phyloP scores from a whole-genome alignment of 2,888 invertebrate species.

The Drosophila austrosaltans region DNA sequence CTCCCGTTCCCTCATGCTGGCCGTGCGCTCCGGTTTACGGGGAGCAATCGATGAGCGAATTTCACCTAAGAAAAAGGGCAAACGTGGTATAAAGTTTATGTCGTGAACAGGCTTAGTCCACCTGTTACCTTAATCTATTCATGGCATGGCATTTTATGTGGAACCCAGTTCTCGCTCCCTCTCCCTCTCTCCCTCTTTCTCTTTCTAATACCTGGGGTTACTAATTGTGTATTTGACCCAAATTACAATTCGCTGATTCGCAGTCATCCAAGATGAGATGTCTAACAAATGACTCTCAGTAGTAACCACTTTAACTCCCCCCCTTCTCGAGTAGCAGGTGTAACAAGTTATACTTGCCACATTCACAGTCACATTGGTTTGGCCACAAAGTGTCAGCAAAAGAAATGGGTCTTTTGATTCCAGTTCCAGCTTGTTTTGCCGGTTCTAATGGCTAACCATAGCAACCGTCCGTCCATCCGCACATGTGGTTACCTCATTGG shows the following conservation, averaged over 20 bases:
- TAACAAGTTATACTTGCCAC: conserved; percentile 71
- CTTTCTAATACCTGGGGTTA: conserved; percentile 37
- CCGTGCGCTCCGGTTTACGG: conserved; percentile 92
- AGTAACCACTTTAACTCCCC: conserved; percentile 9
- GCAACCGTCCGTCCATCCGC: conserved; percentile 20
- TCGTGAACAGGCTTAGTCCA: neutral
- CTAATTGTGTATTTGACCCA: conserved; percentile 79
- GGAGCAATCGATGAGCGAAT: conserved; percentile 92
- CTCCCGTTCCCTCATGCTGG: conserved; percentile 92
- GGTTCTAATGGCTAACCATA: conserved; percentile 43
- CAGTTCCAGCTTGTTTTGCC: conserved; percentile 53
- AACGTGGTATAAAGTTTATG: neutral
- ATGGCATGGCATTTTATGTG: conserved; percentile 4
- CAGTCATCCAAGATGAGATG: conserved; percentile 31
- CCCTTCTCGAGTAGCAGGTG: conserved; percentile 61
- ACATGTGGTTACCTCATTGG: conserved; percentile 76
- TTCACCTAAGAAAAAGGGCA: conserved; percentile 86
- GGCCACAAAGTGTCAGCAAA: conserved; percentile 69
- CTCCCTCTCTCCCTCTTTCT: conserved; percentile 20
- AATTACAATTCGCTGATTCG: conserved; percentile 58
- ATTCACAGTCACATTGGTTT: conserved; percentile 54
- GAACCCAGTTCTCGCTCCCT: neutral
- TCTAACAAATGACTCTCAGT: conserved; percentile 28
- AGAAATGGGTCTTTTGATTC: conserved; percentile 67
- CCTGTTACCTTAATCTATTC: conserved; percentile 15